These are phyloP conservation scores for Corvus moneduloides DNA, from an alignment of 2,113 vertebrate species.

Conservation along the genomic window DNA sequence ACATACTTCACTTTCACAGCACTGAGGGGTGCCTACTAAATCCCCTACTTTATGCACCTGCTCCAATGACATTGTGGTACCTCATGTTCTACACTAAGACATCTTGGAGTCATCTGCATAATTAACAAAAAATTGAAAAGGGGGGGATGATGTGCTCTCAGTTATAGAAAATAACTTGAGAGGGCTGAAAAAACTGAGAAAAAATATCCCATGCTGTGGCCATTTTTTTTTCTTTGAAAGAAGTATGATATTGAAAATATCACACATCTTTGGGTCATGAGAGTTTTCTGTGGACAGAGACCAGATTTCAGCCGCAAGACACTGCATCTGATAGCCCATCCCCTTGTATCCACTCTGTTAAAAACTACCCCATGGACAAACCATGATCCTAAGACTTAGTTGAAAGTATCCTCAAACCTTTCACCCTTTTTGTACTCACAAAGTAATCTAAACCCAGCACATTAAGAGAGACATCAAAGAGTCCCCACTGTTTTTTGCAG, in stretches of 20 bases:
- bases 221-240: not conserved
- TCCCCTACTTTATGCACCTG: not conserved
- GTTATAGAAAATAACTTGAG: not conserved
- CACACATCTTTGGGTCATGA: not conserved
- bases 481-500: constrained; percentile 67
- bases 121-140: not conserved
- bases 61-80: not conserved
- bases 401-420: constrained; percentile 73
- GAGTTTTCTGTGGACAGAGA: not conserved
- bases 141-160: not conserved
- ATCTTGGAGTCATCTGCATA: not conserved
- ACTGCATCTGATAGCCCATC: constrained; percentile 47
- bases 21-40: not conserved
- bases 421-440: constrained; percentile 66
- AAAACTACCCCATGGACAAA: constrained; percentile 70
- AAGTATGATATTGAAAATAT: not conserved
- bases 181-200: not conserved
- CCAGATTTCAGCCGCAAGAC: constrained; percentile 25
- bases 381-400: constrained; percentile 63
- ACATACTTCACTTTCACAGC: not conserved
- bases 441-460: constrained; percentile 73
- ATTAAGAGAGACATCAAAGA: constrained; percentile 77
- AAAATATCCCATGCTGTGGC: not conserved
- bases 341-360: constrained; percentile 57
- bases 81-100: not conserved